These are phyloP conservation scores for Noctilio leporinus DNA, from an alignment of 2,113 vertebrate species.

Conservation along the genomic window DNA sequence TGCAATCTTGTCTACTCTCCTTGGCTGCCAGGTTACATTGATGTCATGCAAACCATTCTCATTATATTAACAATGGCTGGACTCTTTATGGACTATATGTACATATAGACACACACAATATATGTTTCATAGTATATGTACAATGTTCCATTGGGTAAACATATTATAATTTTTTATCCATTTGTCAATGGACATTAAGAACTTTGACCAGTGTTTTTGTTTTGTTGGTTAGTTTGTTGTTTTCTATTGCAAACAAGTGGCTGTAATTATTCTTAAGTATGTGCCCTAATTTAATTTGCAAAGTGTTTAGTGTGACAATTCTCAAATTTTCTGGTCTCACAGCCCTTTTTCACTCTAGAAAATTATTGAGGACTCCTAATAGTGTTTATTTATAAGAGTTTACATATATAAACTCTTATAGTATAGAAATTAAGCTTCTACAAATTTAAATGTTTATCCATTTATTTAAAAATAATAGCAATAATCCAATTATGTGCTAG, in stretches of 20 bases:
- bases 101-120: neutral
- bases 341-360: neutral
- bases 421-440: neutral
- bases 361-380: neutral
- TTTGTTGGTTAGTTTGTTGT: neutral
- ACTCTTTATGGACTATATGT: too few species aligned
- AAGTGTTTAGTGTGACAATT: neutral
- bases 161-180: neutral
- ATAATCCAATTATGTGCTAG: neutral
- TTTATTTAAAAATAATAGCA: neutral
- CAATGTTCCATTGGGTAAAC: neutral
- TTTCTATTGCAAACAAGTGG: neutral
- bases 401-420: neutral
- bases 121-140: neutral
- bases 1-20: too few species aligned
- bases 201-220: neutral
- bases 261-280: neutral
- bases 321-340: neutral
- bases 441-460: neutral
- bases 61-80: too few species aligned
- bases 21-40: too few species aligned
- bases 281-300: neutral
- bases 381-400: neutral
- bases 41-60: too few species aligned
- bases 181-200: neutral